These are phyloP conservation scores for Monoplex corrugatus DNA, from an alignment of 2,888 invertebrate species.

Conservation along the genomic window DNA sequence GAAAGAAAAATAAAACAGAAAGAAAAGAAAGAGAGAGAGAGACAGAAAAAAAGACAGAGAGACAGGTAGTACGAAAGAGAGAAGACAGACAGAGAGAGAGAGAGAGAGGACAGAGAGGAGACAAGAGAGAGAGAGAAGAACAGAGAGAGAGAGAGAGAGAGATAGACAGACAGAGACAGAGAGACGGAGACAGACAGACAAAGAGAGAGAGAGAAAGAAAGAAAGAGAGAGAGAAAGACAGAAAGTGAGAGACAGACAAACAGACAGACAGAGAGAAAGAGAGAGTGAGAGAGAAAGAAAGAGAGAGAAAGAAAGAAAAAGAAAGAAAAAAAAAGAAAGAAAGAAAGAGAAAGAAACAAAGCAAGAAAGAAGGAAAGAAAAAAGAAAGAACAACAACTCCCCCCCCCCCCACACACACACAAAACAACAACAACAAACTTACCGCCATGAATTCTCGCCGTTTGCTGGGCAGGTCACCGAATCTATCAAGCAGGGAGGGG, in stretches of 20 bases:
- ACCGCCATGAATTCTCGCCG: not conserved
- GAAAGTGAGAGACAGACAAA: no score
- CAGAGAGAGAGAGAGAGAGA: not conserved
- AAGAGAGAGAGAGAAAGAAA: not conserved
- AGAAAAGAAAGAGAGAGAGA: not conserved
- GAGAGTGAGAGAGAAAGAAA: no score
- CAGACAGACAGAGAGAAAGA: no score
- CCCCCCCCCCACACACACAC: not conserved
- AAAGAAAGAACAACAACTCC: not conserved
- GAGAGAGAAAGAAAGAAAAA: no score
- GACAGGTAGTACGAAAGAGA: not conserved
- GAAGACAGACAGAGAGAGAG: not conserved
- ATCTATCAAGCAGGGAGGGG: constrained; percentile 65
- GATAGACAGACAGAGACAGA: not conserved
- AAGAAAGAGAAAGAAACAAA: no score
- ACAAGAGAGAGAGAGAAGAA: not conserved
- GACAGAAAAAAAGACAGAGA: not conserved
- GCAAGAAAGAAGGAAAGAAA: no score
- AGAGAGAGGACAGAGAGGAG: not conserved
- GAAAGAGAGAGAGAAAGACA: no score
- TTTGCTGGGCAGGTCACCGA: not conserved
- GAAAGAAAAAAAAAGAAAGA: no score
- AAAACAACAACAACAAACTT: not conserved
- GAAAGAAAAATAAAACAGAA: not conserved
- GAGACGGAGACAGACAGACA: not conserved